Base-by-base conservation (phyloP, 2,888 invertebrate genomes). In the Nipponacmea schrenckii region DNA sequence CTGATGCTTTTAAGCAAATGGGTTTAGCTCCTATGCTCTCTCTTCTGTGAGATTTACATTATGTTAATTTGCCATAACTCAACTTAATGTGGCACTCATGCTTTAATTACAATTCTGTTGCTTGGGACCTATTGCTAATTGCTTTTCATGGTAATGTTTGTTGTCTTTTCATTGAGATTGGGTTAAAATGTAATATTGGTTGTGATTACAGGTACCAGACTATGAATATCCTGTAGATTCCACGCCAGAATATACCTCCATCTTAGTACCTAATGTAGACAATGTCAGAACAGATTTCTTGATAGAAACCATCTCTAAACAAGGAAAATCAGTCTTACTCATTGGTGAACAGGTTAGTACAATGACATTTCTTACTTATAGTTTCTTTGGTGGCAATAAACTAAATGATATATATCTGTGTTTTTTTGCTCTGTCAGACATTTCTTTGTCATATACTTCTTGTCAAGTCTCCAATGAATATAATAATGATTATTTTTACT, bases 261-360 rank as follows among this genome's bases (percentile, higher is more conserved):
- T 89, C 77, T 80, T 89, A 46, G 87, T 89, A 27, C 89, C 89
- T 39, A 89, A 89, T 69, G 89, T 89, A 8, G 89, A 89, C 83
- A 89, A 89, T 71, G 81, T 85, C 63, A 83, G 89, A 67, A 88
- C 87, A 27, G 88, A 89, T 74, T 89, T 85, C 83, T 81, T 89
- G 63, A 85, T 89, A 20, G 80, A 85, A 45, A 83, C 85, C 64
- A 88, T 89, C 65, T 84, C 88, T 70, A 88, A 87, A 76, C 89
- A 89, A 77, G 83, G 81, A 73, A 89, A 90, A 77, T 84, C 87
- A 67, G 88, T 89, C 31, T 81, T 89, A 62, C 83, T 89, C 27
- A 89, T 89, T 77, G 89, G 89, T 77, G 89, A 89, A 86, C 89
- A 89, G 83, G 87, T 86, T 74, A 45, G 70, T 24, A 8, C 5